Percentiles rank a stretch among this genome's conserved stretches.
These are phyloP conservation scores for Geococcyx californianus DNA, from an alignment of 2,113 vertebrate genomes.

Conservation along the genomic window DNA sequence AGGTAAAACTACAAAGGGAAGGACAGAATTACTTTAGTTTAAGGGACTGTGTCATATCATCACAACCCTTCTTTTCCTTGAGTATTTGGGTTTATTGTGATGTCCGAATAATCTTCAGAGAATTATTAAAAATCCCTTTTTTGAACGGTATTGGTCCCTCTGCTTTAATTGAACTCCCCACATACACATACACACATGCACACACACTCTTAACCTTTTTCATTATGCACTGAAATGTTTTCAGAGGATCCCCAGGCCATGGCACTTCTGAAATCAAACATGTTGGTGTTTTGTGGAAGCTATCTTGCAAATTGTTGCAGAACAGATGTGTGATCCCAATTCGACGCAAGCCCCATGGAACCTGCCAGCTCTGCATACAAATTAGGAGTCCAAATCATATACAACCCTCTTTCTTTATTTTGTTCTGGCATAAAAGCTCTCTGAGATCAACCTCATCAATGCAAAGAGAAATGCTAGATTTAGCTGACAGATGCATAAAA, in stretches of 20 bases:
- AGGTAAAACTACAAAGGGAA: not conserved
- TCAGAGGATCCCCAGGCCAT: not conserved
- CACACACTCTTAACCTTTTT: not conserved
- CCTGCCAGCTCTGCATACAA: not conserved
- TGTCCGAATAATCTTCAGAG: not conserved
- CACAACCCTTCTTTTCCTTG: not conserved
- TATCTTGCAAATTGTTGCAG: not conserved
- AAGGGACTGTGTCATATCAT: not conserved
- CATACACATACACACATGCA: not conserved
- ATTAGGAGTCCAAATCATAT: not conserved
- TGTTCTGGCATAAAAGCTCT: not conserved
- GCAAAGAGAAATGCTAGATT: constrained; percentile 31
- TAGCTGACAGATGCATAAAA: constrained; percentile 57
- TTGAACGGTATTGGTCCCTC: not conserved
- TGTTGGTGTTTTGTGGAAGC: not conserved
- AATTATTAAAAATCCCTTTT: not conserved
- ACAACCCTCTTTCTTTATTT: not conserved
- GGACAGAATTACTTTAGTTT: not conserved
- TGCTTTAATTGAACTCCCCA: not conserved
- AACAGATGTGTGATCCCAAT: not conserved
- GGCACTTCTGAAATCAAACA: not conserved
- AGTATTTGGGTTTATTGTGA: not conserved
- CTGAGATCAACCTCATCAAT: not conserved
- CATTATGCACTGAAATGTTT: not conserved
- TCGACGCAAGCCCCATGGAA: not conserved